Percentiles rank a stretch among this genome's conserved stretches.
phyloP scores from a whole-genome alignment of 2,797 vertebrate species.

The Enteromius unitaeniatus region DNA sequence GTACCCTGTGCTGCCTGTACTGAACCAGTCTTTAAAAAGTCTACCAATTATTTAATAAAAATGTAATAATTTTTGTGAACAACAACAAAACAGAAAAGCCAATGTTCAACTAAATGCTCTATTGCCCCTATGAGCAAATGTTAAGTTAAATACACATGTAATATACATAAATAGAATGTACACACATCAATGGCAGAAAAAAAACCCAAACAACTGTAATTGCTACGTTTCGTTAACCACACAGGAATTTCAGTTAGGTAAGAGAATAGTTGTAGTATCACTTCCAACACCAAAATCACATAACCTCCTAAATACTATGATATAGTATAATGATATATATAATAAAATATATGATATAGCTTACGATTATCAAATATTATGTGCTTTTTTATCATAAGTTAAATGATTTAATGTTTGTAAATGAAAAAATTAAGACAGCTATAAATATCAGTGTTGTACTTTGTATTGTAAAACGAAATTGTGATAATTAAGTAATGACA shows the following conservation, averaged over 20 bases:
- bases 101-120: neutral
- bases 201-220: neutral
- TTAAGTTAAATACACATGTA: neutral
- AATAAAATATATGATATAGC: too few relatives aligned
- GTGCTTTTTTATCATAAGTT: neutral
- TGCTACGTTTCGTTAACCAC: neutral
- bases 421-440: neutral
- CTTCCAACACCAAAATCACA: neutral
- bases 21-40: neutral
- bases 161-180: neutral
- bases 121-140: neutral
- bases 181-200: neutral
- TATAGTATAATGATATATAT: too few relatives aligned
- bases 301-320: neutral
- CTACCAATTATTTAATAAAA: neutral
- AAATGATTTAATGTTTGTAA: neutral
- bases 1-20: neutral
- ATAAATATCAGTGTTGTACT: neutral
- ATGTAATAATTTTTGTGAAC: neutral
- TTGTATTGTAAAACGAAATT: neutral
- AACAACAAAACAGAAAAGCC: too few relatives aligned
- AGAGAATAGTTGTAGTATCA: constrained; percentile 1
- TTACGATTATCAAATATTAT: neutral
- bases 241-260: neutral
- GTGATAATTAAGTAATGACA: too few relatives aligned